A percentile compares a stretch with the other conserved stretches of the same genome.
Evolutionary conservation across 2,888 invertebrate genomes (phyloP).

Genomic region (Agrotis clavis): DNA sequence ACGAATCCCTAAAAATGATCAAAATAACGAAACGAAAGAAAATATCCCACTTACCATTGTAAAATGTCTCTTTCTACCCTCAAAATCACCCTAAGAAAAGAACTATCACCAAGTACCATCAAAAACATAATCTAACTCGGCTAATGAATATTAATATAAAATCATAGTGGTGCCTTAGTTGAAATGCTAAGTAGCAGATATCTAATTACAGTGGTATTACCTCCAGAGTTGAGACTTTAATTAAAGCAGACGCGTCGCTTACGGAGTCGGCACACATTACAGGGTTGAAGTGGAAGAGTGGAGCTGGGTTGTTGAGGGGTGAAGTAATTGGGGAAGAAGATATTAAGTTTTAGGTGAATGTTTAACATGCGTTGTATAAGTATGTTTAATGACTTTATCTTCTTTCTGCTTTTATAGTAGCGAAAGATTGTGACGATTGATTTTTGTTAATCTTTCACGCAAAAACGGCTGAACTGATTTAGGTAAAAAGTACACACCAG

Average conservation of each 20-base stretch:
- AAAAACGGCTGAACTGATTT: too few relatives aligned
- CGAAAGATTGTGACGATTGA: too few relatives aligned
- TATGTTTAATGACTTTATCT: neutral
- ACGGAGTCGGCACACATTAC: constrained; percentile 45
- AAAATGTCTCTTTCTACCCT: too few relatives aligned
- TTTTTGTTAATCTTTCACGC: too few relatives aligned
- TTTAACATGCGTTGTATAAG: neutral
- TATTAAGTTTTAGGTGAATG: constrained; percentile 4
- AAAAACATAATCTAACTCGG: neutral
- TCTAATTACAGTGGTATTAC: constrained; percentile 65
- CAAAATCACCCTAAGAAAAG: neutral
- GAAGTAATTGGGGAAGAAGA: constrained; percentile 22
- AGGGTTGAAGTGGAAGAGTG: neutral
- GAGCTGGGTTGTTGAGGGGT: constrained; percentile 12
- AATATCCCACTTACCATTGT: too few relatives aligned
- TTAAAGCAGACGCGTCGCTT: constrained; percentile 64
- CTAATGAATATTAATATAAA: constrained; percentile 46
- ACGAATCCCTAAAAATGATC: too few relatives aligned
- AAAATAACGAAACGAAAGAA: too few relatives aligned
- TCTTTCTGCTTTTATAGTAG: too few relatives aligned
- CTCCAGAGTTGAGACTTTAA: constrained; percentile 64
- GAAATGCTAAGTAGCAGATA: constrained; percentile 61
- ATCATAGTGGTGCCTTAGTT: constrained; percentile 58
- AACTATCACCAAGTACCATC: neutral
- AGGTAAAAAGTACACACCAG: too few relatives aligned